These are phyloP conservation scores for Hecatera dysodea DNA, from an alignment of 2,888 invertebrate species.

Conservation along the genomic window DNA sequence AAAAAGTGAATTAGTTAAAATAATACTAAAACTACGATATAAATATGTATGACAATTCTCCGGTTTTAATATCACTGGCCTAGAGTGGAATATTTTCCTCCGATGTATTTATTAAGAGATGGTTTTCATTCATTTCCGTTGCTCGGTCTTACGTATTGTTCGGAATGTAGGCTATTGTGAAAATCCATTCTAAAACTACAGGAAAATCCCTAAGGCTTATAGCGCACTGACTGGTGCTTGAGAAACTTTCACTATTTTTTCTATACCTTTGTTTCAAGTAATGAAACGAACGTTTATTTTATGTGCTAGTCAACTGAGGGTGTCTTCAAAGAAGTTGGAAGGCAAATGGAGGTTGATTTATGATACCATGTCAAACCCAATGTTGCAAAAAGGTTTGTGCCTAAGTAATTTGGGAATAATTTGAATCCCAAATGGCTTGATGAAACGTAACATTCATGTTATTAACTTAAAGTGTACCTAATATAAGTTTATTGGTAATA, in stretches of 20 bases:
- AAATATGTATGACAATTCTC: background rate
- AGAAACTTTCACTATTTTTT: slow-evolving; percentile 14
- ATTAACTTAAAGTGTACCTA: background rate
- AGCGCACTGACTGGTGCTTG: slow-evolving; percentile 11
- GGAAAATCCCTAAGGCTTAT: slow-evolving; percentile 28
- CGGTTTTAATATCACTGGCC: slow-evolving; percentile 27
- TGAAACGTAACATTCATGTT: background rate
- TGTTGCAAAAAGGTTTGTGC: slow-evolving; percentile 1
- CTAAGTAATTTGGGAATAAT: background rate
- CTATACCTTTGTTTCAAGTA: background rate
- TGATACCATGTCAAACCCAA: slow-evolving; percentile 16
- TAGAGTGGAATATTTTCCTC: slow-evolving; percentile 33
- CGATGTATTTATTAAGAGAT: slow-evolving; percentile 46
- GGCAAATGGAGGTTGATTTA: background rate
- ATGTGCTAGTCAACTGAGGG: background rate
- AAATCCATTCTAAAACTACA: slow-evolving; percentile 41
- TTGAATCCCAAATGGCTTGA: slow-evolving; percentile 18
- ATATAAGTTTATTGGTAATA: background rate
- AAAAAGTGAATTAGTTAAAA: slow-evolving; percentile 7
- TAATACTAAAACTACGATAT: background rate
- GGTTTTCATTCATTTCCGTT: slow-evolving; percentile 49
- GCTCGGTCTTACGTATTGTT: slow-evolving; percentile 48
- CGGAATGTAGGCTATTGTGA: slow-evolving; percentile 50
- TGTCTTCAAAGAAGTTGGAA: background rate
- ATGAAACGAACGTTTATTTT: slow-evolving; percentile 3